These are phyloP conservation scores for Halcyon leucocephala DNA, from an alignment of 2,797 vertebrate genomes.

Conservation along the genomic window DNA sequence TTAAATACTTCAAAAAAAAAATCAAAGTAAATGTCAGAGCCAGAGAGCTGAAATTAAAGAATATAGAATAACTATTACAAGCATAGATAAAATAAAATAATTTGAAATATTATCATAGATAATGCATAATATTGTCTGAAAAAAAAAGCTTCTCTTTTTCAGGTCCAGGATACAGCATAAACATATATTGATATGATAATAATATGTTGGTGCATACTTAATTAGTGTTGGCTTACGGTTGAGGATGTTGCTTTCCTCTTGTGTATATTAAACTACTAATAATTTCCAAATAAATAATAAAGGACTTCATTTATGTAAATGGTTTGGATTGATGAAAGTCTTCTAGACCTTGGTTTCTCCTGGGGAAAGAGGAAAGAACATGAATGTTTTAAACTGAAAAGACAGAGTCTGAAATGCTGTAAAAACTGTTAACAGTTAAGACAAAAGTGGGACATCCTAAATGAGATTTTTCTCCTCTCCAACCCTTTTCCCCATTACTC, in stretches of 20 bases:
- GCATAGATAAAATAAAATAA: neutral
- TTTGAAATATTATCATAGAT: neutral
- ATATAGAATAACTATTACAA: neutral
- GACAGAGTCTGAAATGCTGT: neutral
- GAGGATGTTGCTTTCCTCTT: neutral
- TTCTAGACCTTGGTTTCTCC: neutral
- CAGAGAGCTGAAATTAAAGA: conserved; percentile 36
- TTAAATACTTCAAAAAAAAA: neutral
- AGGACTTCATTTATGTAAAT: neutral
- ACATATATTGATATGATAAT: neutral
- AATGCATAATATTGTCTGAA: neutral
- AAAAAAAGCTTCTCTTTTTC: neutral
- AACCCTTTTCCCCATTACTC: neutral
- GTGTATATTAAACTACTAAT: neutral
- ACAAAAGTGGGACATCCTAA: neutral
- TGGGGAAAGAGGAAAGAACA: neutral
- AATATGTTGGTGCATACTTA: neutral
- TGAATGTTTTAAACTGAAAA: neutral
- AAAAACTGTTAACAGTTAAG: neutral
- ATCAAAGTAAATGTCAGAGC: conserved; percentile 30
- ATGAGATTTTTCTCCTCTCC: neutral
- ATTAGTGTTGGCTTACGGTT: neutral
- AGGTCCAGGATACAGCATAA: neutral
- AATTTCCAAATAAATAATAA: neutral
- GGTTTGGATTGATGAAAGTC: neutral